Percentiles rank a stretch among this genome's conserved stretches.
phyloP scores from a whole-genome alignment of 2,888 invertebrate species.

The Macropis europaea region DNA sequence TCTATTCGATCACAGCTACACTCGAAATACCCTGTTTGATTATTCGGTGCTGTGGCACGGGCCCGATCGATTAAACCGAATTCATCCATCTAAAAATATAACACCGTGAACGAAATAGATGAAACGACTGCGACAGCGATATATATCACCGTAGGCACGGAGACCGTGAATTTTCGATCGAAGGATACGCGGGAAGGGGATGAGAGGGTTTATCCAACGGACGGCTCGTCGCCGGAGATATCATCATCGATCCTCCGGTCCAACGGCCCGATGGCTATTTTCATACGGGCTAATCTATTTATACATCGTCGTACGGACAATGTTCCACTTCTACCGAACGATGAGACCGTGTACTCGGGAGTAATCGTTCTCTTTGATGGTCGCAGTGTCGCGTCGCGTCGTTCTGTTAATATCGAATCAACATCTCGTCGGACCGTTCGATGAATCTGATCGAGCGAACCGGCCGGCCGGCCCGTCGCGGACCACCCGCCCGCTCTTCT shows the following conservation, averaged over 20 bases:
- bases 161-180: slow-evolving; percentile 22
- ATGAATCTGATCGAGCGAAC: too few species aligned
- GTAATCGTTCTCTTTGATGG: too few species aligned
- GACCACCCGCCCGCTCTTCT: too few species aligned
- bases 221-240: slow-evolving; percentile 34
- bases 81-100: too few species aligned
- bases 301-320: slow-evolving; percentile 73
- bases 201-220: slow-evolving; percentile 21
- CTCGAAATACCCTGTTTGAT: too few species aligned
- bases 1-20: too few species aligned
- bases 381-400: slow-evolving; percentile 20
- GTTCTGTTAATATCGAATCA: too few species aligned
- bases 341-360: slow-evolving; percentile 59
- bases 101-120: neutral
- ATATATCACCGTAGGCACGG: neutral
- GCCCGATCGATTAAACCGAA: too few species aligned
- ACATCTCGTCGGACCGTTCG: too few species aligned
- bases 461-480: too few species aligned
- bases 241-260: slow-evolving; percentile 72
- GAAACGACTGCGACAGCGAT: neutral
- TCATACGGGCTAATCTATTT: slow-evolving; percentile 70
- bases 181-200: neutral
- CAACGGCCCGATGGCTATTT: slow-evolving; percentile 75
- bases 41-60: too few species aligned
- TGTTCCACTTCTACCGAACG: slow-evolving; percentile 74